Base-by-base conservation (phyloP, 2,888 invertebrate genomes). In the Noctua comes region DNA sequence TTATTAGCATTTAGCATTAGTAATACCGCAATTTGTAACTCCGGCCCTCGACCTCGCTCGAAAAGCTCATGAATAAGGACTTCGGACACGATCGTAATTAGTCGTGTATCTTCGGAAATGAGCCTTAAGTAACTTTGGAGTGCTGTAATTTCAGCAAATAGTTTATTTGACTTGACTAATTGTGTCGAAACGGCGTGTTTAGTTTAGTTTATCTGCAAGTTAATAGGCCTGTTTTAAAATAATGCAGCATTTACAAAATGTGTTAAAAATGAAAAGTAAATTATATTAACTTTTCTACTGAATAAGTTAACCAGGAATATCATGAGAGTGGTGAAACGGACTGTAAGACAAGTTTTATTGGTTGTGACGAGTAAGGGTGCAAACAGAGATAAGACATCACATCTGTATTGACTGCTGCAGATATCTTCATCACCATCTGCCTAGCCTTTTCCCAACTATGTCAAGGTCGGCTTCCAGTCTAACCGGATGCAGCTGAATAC, bases 1-100 rank as follows among this genome's bases (percentile, higher is more conserved):
- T 82, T 24, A 77, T 85, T 85, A 82, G 70, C 81, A 83, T 83
- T 75, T 59, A 79, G 54, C 71, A 81, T 83, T 59, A 57, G 82
- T 85, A 73, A 57, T 68, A 54, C 73, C 43, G 68, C 64, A 82
- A 85, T 83, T 83, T 82, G 77, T 85, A 64, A 73, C 85, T 51
- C 40, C 48, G 40, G n/a, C 59, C 66, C 43, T 7, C 48, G 75
- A 72, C 68, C 64, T 81, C 64, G 51, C 72, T 54, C 64, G 46
- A 65, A 73, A 27, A 72, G 51, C 82, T 83, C 86, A 82, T 82
- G 66, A 83, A 83, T 82, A 81, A 83, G 46, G 68, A 82, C 69
- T 76, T 73, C 76, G 57, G 57, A n/a, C 16, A 27, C 36, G 54
- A 40, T 76, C 82, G 82, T 77, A 68, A 85, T 81, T 73, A 71